Conservation (phyloP, 1,140 invertebrate species). For the Apis cerana region DNA sequence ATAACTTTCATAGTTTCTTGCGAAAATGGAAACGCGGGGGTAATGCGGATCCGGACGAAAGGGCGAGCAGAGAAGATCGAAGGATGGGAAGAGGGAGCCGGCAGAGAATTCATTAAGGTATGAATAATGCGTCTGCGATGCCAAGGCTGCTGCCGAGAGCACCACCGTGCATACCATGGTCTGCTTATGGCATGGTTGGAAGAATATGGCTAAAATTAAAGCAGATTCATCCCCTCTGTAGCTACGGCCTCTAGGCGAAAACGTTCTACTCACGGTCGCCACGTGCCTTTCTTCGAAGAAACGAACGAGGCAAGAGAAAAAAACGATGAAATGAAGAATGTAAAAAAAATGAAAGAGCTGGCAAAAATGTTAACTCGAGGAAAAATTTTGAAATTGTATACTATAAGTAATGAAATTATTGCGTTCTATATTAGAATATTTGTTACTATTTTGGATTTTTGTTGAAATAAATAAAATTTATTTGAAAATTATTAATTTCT, state of each 20-base stretch:
- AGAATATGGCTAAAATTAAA: constrained; percentile 79
- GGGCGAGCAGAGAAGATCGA: background rate
- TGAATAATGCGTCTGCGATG: constrained; percentile 81
- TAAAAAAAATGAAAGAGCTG: background rate
- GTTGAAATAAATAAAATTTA: no score
- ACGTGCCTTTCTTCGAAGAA: constrained; percentile 59
- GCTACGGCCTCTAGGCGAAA: constrained; percentile 61
- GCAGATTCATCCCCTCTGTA: constrained; percentile 73
- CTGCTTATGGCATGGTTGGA: constrained; percentile 72
- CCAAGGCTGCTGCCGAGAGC: constrained; percentile 77
- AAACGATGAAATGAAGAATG: constrained; percentile 5
- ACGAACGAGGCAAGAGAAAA: background rate
- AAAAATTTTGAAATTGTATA: background rate
- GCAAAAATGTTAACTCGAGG: constrained; percentile 19
- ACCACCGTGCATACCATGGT: constrained; percentile 76
- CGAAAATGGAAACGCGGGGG: constrained; percentile 35
- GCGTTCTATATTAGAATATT: no score
- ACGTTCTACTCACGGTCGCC: constrained; percentile 58
- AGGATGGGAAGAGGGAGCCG: constrained; percentile 29
- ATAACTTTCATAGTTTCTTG: constrained; percentile 36
- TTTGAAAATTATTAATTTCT: no score
- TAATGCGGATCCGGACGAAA: background rate
- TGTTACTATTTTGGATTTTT: background rate
- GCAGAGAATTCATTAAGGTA: constrained; percentile 80
- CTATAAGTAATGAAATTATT: background rate